Percentiles rank a stretch among this genome's conserved stretches.
These are phyloP conservation scores for Penaeus vannamei DNA, from an alignment of 1,140 invertebrate genomes.

Conservation along the genomic window DNA sequence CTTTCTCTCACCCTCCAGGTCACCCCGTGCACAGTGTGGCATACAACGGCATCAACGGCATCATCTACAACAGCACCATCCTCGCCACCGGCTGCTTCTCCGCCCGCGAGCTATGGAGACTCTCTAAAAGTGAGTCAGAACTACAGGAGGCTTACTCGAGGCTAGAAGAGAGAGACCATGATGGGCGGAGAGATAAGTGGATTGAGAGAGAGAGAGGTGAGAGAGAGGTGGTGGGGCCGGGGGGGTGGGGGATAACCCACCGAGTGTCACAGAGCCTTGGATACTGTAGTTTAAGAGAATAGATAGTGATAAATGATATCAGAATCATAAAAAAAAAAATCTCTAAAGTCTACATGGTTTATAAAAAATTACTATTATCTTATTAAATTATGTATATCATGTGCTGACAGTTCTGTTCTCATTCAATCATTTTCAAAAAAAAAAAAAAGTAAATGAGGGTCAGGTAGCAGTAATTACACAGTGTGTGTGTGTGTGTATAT, in stretches of 20 bases:
- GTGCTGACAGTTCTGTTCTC: no score
- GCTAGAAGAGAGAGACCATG: conserved; percentile 31
- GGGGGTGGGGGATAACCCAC: not conserved
- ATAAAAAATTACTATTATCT: no score
- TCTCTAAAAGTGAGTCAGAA: conserved; percentile 88
- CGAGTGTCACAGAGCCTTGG: not conserved
- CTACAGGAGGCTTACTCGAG: conserved; percentile 19
- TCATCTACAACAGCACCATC: conserved; percentile 98
- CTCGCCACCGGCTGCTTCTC: conserved; percentile 98
- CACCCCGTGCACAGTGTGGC: conserved; percentile 76
- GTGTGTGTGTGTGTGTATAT: no score
- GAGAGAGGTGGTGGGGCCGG: not conserved
- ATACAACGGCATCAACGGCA: conserved; percentile 97
- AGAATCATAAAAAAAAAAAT: no score
- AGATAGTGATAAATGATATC: no score
- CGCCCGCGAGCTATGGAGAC: conserved; percentile 96
- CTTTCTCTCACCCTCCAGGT: conserved; percentile 77
- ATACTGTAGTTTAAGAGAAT: no score
- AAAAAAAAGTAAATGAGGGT: no score
- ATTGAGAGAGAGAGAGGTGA: conserved; percentile 20
- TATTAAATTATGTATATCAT: no score
- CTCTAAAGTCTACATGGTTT: no score
- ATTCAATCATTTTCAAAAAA: no score
- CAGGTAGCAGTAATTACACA: no score
- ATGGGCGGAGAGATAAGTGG: conserved; percentile 26